phyloP scores from a whole-genome alignment of 2,113 vertebrate genomes.

The Zosterops lateralis region DNA sequence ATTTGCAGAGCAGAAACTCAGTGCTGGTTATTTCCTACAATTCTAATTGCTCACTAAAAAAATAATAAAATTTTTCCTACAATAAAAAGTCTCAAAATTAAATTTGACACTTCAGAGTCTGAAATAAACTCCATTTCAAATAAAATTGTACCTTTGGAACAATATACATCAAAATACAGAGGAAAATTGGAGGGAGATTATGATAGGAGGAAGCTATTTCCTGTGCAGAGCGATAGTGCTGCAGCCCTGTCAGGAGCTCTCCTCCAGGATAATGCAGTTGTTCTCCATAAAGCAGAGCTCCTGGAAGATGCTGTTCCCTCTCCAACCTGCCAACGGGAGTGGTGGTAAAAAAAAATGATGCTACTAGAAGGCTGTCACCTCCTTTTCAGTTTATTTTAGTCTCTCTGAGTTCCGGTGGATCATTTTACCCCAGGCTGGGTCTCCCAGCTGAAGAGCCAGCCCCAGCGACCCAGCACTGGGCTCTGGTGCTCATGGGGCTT shows the following conservation, averaged over 20 bases:
- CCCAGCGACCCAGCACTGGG: not conserved
- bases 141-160: conserved; percentile 25
- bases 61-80: not conserved
- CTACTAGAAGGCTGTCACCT: not conserved
- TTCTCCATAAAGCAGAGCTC: not conserved
- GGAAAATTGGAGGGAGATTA: conserved; percentile 31
- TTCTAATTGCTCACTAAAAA: not conserved
- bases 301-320: not conserved
- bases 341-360: not conserved
- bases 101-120: conserved; percentile 27
- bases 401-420: not conserved
- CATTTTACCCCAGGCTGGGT: accelerated
- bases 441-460: not conserved
- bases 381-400: not conserved
- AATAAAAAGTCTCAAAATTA: conserved; percentile 27
- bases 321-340: not conserved
- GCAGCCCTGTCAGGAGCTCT: conserved; percentile 13
- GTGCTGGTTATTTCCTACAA: not conserved
- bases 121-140: conserved; percentile 37
- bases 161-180: conserved; percentile 10
- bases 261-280: not conserved
- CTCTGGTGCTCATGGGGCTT: not conserved
- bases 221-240: not conserved
- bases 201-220: conserved; percentile 11
- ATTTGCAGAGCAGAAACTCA: not conserved